A percentile compares a stretch with the other conserved stretches of the same genome.
Evolutionary conservation across 2,888 invertebrate genomes (phyloP).

Genomic region (Dorcus hopei): DNA sequence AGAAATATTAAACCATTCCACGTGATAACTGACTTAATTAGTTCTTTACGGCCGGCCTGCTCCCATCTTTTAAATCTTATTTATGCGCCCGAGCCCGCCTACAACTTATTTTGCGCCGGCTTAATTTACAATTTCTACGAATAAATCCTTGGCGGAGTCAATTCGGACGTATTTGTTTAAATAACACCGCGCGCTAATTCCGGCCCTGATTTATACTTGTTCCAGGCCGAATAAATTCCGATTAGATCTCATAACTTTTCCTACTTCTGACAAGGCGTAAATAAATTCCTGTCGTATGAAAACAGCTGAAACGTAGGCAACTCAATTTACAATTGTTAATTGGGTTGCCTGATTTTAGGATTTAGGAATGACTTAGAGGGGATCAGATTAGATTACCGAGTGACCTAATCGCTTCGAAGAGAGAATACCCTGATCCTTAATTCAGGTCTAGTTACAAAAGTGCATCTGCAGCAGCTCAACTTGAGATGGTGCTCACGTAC

Average conservation of each 20-base stretch:
- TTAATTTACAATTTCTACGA: not conserved
- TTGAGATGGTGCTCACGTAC: constrained; percentile 33
- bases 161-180: too few species aligned
- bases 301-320: not conserved
- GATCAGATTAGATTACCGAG: not conserved
- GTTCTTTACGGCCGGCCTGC: constrained; percentile 26
- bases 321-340: not conserved
- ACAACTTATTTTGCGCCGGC: constrained; percentile 15
- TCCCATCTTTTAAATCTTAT: constrained; percentile 24
- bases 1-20: constrained; percentile 28
- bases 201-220: too few species aligned
- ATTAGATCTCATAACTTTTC: too few species aligned
- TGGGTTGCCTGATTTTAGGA: not conserved
- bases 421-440: constrained; percentile 4
- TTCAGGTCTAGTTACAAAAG: constrained; percentile 6
- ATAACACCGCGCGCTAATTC: too few species aligned
- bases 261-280: not conserved
- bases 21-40: constrained; percentile 30
- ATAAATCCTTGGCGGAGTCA: not conserved
- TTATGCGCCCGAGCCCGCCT: constrained; percentile 25
- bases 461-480: constrained; percentile 13
- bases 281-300: constrained; percentile 1
- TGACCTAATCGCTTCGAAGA: not conserved
- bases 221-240: too few species aligned
- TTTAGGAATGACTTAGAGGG: too few species aligned